Evolutionary conservation across 2,797 vertebrate genomes (phyloP).

Genomic region (Phaenicophaeus curvirostris): DNA sequence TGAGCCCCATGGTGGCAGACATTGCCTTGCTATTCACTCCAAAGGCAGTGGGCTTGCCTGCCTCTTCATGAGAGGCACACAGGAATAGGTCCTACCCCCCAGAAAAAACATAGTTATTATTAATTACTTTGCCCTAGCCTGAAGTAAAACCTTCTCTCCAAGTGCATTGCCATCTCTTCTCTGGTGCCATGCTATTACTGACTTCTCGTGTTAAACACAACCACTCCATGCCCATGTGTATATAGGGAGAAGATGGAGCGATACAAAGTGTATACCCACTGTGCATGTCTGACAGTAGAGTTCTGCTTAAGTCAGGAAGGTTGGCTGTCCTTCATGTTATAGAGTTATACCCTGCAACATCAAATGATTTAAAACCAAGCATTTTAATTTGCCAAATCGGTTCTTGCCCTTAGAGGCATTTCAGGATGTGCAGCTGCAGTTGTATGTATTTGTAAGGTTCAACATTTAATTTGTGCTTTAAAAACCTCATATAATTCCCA

Average conservation of each 20-base stretch:
- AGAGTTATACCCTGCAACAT: background rate
- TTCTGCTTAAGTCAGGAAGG: background rate
- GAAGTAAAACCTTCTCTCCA: background rate
- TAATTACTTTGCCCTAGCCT: background rate
- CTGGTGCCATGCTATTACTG: background rate
- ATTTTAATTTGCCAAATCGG: background rate
- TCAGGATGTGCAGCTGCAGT: background rate
- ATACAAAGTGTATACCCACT: background rate
- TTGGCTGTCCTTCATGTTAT: background rate
- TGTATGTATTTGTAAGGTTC: background rate
- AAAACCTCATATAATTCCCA: background rate
- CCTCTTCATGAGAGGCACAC: background rate
- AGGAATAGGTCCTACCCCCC: background rate
- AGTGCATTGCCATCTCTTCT: background rate
- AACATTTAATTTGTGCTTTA: background rate
- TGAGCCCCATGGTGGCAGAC: background rate
- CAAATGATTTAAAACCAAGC: background rate
- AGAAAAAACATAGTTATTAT: background rate
- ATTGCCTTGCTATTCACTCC: background rate
- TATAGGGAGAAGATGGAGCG: background rate
- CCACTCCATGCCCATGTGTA: background rate
- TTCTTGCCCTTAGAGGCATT: background rate
- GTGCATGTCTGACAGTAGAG: background rate
- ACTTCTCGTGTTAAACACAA: background rate
- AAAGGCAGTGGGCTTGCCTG: background rate